Base-by-base conservation (phyloP, 1,140 invertebrate genomes). In the Orius laevigatus region DNA sequence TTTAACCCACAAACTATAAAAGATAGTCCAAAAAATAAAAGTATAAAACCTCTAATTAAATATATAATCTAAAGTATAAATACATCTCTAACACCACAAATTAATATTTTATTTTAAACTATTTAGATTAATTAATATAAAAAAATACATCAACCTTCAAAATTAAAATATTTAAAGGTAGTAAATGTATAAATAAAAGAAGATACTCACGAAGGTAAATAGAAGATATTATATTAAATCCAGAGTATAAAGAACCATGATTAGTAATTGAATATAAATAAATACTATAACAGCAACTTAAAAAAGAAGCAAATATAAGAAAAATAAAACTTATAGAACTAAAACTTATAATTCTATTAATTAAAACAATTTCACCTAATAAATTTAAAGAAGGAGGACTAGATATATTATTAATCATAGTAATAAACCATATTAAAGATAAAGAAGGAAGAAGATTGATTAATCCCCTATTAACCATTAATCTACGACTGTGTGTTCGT, bases 161-260 rank as follows among this genome's bases (percentile, higher is more conserved):
- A 70, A 74, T 58, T 55, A 75, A 59, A 53, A 74, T 56, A 71
- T 71, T 71, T 66, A 75, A 66, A 58, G 73, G 69, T 53, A 73
- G 58, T 64, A 62, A 72, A 71, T 76, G 72, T 59, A 72, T 63
- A 54, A 71, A 53, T 63, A 73, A 64, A 59, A 71, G 60, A 64
- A 73, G 65, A 72, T 64, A 75, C 60, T 76, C 73, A 33, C 62
- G 62, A 60, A 63, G 56, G 56, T 57, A 49, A 51, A 62, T 62
- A 31, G 40, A 56, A 59, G 55, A 60, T 65, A 63, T 66, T 54
- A 50, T 61, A 64, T 58, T 63, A 47, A 63, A 42, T 14, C 63
- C 57, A 52, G 58, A 60, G 66, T 61, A 64, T 59, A 59, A 59
- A 46, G 58, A 59, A 1, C 72, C 71, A 65, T 76, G 71, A 56